These are phyloP conservation scores for Hippocampus abdominalis DNA, from an alignment of 2,113 vertebrate genomes.

Conservation along the genomic window DNA sequence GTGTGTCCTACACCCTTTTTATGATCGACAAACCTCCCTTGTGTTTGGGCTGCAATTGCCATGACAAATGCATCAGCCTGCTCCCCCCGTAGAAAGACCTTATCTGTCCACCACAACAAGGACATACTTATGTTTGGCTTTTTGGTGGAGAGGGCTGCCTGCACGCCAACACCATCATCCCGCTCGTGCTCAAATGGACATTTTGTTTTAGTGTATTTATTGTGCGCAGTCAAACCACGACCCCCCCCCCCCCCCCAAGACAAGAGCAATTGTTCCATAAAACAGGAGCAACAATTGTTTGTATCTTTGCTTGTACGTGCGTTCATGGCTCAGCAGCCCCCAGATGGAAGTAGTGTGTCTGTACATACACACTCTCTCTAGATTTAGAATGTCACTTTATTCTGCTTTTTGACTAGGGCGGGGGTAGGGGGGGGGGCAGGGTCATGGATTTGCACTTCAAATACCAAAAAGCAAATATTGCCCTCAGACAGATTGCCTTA, in stretches of 20 bases:
- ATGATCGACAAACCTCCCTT: slow-evolving; percentile 64
- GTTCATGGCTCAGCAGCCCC: slow-evolving; percentile 48
- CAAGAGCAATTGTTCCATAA: slow-evolving; percentile 63
- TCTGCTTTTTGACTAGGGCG: slow-evolving; percentile 35
- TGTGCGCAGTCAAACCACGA: slow-evolving; percentile 57
- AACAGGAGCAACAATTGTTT: slow-evolving; percentile 69
- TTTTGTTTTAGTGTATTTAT: slow-evolving; percentile 70
- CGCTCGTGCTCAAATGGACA: slow-evolving; percentile 63
- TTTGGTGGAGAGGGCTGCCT: slow-evolving; percentile 66
- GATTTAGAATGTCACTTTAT: slow-evolving; percentile 51
- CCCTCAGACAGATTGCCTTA: slow-evolving; percentile 31
- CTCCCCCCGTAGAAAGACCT: slow-evolving; percentile 55
- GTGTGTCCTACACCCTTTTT: slow-evolving; percentile 26
- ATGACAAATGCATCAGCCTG: slow-evolving; percentile 62
- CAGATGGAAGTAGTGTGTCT: slow-evolving; percentile 50
- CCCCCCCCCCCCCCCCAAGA: slow-evolving; percentile 42
- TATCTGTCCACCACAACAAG: slow-evolving; percentile 67
- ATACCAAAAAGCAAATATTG: slow-evolving; percentile 30
- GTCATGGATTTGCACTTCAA: slow-evolving; percentile 23
- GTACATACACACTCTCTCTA: slow-evolving; percentile 39
- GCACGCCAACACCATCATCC: slow-evolving; percentile 57
- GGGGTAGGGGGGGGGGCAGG: slow-evolving; percentile 22
- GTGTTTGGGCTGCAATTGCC: slow-evolving; percentile 50
- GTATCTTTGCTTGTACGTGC: slow-evolving; percentile 56
- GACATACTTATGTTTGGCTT: slow-evolving; percentile 67